Evolutionary conservation across 2,113 vertebrate genomes (phyloP).

Genomic region (Nothoprocta pentlandii): DNA sequence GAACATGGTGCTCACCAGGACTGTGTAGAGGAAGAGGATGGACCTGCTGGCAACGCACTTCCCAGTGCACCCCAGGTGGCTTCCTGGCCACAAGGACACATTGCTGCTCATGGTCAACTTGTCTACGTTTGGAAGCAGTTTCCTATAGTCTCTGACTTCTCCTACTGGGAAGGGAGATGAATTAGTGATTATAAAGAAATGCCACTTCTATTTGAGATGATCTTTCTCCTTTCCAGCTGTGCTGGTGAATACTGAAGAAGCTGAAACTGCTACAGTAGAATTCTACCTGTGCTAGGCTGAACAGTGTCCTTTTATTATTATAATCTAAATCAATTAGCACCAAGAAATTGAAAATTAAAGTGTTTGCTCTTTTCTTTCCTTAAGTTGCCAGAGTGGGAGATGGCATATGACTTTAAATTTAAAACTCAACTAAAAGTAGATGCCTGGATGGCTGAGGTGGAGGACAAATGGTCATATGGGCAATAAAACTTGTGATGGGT

Average conservation of each 20-base stretch:
- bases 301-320: not conserved
- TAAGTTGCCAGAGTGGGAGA: not conserved
- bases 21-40: no score
- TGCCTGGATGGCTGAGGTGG: not conserved
- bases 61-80: no score
- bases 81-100: no score
- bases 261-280: not conserved
- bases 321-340: not conserved
- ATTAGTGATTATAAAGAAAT: constrained; percentile 10
- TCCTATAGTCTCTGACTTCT: not conserved
- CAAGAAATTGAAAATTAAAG: not conserved
- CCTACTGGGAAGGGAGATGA: not conserved
- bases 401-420: rapidly evolving
- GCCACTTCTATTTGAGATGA: not conserved
- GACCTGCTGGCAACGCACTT: no score
- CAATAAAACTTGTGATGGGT: not conserved
- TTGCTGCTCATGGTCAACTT: no score
- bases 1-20: no score
- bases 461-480: not conserved
- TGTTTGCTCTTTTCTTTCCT: not conserved
- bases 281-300: not conserved
- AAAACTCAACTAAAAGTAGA: not conserved
- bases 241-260: not conserved
- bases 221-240: not conserved
- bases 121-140: not conserved